Evolutionary conservation across 2,888 invertebrate species (phyloP).

Genomic region (Drosophila conformis): DNA sequence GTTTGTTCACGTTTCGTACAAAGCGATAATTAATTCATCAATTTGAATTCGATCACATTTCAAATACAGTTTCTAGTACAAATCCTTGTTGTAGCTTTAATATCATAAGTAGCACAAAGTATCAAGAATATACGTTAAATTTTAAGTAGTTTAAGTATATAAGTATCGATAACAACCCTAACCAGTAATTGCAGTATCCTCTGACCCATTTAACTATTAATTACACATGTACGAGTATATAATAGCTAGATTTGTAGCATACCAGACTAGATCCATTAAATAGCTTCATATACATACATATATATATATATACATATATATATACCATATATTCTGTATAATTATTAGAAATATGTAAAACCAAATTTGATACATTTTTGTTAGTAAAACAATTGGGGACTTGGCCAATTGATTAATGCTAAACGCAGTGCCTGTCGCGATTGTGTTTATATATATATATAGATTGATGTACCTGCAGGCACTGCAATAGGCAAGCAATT

Average conservation of each 20-base stretch:
- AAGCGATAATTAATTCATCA: slow-evolving; percentile 28
- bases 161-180: slow-evolving; percentile 28
- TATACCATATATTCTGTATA: slow-evolving; percentile 11
- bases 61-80: slow-evolving; percentile 32
- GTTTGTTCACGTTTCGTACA: slow-evolving; percentile 74
- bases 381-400: slow-evolving; percentile 11
- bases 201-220: slow-evolving; percentile 6
- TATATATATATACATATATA: slow-evolving; percentile 18
- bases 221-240: slow-evolving; percentile 30
- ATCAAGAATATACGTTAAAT: slow-evolving; percentile 20
- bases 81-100: slow-evolving; percentile 47
- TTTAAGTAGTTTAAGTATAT: slow-evolving; percentile 50
- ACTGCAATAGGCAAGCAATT: slow-evolving; percentile 15
- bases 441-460: background rate
- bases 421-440: slow-evolving; percentile 8
- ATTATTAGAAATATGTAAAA: slow-evolving; percentile 12
- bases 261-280: slow-evolving; percentile 36
- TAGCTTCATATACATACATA: slow-evolving; percentile 24
- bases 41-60: slow-evolving; percentile 55
- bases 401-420: background rate
- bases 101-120: slow-evolving; percentile 22
- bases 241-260: slow-evolving; percentile 34
- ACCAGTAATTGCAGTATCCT: slow-evolving; percentile 20
- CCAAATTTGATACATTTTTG: slow-evolving; percentile 17
- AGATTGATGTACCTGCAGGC: slow-evolving; percentile 10